These are phyloP conservation scores for Syngnathus floridae DNA, from an alignment of 2,113 vertebrate genomes.

Conservation along the genomic window DNA sequence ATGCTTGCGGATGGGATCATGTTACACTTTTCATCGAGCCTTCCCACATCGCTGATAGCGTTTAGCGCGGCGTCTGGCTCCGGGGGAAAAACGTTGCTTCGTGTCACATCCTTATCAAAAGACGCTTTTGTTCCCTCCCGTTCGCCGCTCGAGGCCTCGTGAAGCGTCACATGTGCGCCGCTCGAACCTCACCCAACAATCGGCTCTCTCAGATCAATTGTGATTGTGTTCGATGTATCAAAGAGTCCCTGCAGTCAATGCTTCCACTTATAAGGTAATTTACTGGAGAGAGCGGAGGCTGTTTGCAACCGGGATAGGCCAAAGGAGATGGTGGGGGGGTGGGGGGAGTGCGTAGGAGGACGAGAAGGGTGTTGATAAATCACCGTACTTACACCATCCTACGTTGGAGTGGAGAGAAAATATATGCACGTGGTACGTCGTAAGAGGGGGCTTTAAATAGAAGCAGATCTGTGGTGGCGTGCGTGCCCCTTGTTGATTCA, in stretches of 20 bases:
- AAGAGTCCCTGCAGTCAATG: constrained; percentile 63
- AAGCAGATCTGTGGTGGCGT: constrained; percentile 8
- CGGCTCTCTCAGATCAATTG: constrained; percentile 59
- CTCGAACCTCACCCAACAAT: constrained; percentile 5
- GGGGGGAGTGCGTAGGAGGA: constrained; percentile 46
- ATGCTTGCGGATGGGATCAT: constrained; percentile 34
- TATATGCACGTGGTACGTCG: constrained; percentile 15
- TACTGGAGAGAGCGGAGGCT: constrained; percentile 56
- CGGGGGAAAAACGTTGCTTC: constrained; percentile 49
- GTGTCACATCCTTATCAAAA: constrained; percentile 70
- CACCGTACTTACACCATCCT: constrained; percentile 39
- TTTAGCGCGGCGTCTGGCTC: constrained; percentile 38
- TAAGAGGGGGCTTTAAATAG: constrained; percentile 29
- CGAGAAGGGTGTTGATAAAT: constrained; percentile 48
- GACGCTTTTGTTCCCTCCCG: constrained; percentile 54
- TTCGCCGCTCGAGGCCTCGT: constrained; percentile 44
- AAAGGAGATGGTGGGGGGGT: constrained; percentile 23
- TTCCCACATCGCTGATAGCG: constrained; percentile 47
- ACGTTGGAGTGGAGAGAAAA: constrained; percentile 34
- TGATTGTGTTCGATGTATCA: constrained; percentile 69
- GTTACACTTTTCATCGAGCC: constrained; percentile 35
- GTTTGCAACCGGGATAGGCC: constrained; percentile 19
- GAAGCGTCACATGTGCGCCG: constrained; percentile 47
- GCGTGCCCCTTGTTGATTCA: not conserved
- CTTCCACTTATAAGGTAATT: constrained; percentile 67